phyloP scores from a whole-genome alignment of 2,797 vertebrate species.

The Mastacembelus armatus region DNA sequence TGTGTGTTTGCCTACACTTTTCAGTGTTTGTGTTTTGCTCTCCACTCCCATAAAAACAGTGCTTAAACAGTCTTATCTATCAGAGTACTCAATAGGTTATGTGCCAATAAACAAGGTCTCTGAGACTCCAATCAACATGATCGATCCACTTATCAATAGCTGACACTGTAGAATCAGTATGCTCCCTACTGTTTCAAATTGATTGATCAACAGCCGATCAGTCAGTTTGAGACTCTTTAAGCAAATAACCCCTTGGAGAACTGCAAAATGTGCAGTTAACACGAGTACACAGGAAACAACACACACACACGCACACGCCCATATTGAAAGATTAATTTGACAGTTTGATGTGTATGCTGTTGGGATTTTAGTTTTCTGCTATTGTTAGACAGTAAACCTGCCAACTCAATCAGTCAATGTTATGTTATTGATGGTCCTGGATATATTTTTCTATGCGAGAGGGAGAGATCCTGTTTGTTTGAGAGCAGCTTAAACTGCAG shows the following conservation, averaged over 20 bases:
- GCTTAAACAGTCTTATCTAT: slow-evolving; percentile 61
- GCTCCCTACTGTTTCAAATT: slow-evolving; percentile 23
- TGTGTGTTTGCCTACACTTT: slow-evolving; percentile 7
- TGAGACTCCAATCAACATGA: slow-evolving; percentile 55
- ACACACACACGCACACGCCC: background rate
- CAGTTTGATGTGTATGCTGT: slow-evolving; percentile 9
- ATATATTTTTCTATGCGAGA: slow-evolving; percentile 3
- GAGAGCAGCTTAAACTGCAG: slow-evolving; percentile 2
- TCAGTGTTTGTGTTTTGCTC: slow-evolving; percentile 28
- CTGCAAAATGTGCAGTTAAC: slow-evolving; percentile 42
- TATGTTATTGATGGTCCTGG: slow-evolving; percentile 24
- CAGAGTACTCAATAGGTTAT: slow-evolving; percentile 56
- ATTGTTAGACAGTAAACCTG: slow-evolving; percentile 12
- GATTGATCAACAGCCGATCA: slow-evolving; percentile 60
- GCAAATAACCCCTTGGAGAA: slow-evolving; percentile 50
- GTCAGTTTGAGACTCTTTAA: slow-evolving; percentile 65
- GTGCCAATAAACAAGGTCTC: slow-evolving; percentile 68
- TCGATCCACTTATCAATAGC: slow-evolving; percentile 68
- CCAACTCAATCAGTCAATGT: slow-evolving; percentile 19
- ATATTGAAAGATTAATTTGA: slow-evolving; percentile 8
- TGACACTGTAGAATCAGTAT: slow-evolving; percentile 62
- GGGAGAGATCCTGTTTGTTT: slow-evolving; percentile 8
- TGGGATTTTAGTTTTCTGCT: slow-evolving; percentile 9
- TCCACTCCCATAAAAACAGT: slow-evolving; percentile 46
- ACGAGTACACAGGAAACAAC: slow-evolving; percentile 2